phyloP scores from a whole-genome alignment of 2,888 invertebrate species.

The Branchipolynoe longqiensis region DNA sequence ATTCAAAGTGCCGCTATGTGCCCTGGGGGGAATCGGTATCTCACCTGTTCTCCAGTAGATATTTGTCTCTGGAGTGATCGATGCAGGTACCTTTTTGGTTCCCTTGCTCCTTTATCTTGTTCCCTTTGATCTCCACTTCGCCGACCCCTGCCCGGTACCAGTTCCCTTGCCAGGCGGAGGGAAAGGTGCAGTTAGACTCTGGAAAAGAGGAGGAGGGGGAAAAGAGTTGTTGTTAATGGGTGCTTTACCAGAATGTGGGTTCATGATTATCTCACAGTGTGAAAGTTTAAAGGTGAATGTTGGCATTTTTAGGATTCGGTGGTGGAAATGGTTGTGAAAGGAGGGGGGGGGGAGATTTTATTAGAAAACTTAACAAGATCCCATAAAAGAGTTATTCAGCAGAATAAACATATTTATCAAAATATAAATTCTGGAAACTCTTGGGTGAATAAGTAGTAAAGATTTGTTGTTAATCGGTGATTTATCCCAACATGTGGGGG shows the following conservation, averaged over 20 bases:
- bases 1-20: constrained; percentile 24
- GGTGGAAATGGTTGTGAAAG: neutral
- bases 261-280: too few relatives aligned
- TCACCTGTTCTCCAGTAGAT: constrained; percentile 49
- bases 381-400: too few relatives aligned
- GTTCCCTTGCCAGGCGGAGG: constrained; percentile 19
- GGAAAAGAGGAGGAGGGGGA: constrained; percentile 5
- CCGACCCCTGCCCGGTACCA: constrained; percentile 31
- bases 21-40: constrained; percentile 3
- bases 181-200: constrained; percentile 34
- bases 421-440: too few relatives aligned
- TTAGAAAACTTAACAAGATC: too few relatives aligned
- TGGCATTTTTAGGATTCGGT: neutral
- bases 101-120: constrained; percentile 42
- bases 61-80: constrained; percentile 16
- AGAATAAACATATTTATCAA: too few relatives aligned
- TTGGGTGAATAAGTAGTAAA: too few relatives aligned
- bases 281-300: too few relatives aligned
- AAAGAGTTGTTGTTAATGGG: too few relatives aligned
- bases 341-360: neutral
- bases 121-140: constrained; percentile 47
- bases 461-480: too few relatives aligned
- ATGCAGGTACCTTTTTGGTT: constrained; percentile 47
- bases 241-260: too few relatives aligned
- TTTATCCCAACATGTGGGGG: too few relatives aligned